phyloP scores from a whole-genome alignment of 2,113 vertebrate genomes.

The Scomber colias region DNA sequence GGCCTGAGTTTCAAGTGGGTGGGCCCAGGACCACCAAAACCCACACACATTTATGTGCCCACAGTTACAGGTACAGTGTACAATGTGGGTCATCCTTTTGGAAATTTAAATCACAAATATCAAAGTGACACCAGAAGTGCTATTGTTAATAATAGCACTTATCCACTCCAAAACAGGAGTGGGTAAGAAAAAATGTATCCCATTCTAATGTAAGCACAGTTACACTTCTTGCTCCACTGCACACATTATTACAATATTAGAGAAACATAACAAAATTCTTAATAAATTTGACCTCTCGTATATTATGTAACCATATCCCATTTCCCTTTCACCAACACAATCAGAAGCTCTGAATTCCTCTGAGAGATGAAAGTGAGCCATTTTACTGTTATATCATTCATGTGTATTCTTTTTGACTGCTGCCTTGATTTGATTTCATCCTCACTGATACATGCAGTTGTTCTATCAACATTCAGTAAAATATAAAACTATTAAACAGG shows the following conservation, averaged over 20 bases:
- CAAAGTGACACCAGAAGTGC: not conserved
- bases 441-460: not conserved
- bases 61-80: too few relatives aligned
- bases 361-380: not conserved
- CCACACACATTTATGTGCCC: too few relatives aligned
- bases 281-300: not conserved
- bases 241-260: not conserved
- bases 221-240: too few relatives aligned
- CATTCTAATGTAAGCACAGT: too few relatives aligned
- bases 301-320: not conserved
- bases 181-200: not conserved
- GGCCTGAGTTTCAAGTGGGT: too few relatives aligned
- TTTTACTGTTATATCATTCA: too few relatives aligned
- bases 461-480: not conserved
- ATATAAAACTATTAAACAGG: not conserved
- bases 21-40: too few relatives aligned
- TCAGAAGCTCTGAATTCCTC: not conserved
- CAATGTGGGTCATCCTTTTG: not conserved
- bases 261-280: not conserved
- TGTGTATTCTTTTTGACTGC: not conserved
- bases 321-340: not conserved
- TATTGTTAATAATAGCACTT: too few relatives aligned
- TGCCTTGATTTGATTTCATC: too few relatives aligned
- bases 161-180: not conserved
- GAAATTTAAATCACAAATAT: not conserved